Evolutionary conservation across 2,797 vertebrate genomes (phyloP).

Genomic region (Sarcoramphus papa): DNA sequence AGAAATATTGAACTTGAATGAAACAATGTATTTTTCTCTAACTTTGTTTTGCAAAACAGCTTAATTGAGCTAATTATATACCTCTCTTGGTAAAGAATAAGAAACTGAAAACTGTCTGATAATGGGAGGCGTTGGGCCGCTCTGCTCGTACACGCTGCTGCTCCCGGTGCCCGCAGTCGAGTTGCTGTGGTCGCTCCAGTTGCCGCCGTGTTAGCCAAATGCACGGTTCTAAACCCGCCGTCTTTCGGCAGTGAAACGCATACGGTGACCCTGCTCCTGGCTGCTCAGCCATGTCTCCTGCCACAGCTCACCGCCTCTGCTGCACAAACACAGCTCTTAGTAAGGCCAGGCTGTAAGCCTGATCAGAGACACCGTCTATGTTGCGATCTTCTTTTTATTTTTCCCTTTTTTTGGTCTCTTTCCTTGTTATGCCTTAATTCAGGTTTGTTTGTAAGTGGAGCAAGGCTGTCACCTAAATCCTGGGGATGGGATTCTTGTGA

Average conservation of each 20-base stretch:
- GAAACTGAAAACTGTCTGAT: not conserved
- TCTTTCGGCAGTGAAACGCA: rapidly evolving
- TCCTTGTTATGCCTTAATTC: not conserved
- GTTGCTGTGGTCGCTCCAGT: rapidly evolving
- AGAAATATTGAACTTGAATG: not conserved
- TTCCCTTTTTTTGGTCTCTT: not conserved
- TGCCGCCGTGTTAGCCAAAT: rapidly evolving
- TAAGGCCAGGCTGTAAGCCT: not conserved
- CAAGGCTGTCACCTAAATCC: not conserved
- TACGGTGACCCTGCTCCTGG: rapidly evolving
- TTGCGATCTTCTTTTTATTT: not conserved
- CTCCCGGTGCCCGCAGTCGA: rapidly evolving
- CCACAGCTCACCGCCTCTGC: not conserved
- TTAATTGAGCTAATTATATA: not conserved
- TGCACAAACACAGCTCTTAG: not conserved
- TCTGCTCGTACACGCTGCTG: rapidly evolving
- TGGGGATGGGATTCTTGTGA: not conserved
- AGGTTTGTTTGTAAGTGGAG: not conserved
- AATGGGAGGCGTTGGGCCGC: not conserved
- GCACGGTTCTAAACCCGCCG: rapidly evolving
- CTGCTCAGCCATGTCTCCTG: not conserved
- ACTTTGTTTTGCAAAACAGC: not conserved
- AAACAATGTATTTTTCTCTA: not conserved
- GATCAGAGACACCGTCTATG: not conserved
- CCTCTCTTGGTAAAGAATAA: not conserved